A percentile compares a stretch with the other conserved stretches of the same genome.
phyloP scores from a whole-genome alignment of 2,888 invertebrate species.

The Pachliopta kotzebuea region DNA sequence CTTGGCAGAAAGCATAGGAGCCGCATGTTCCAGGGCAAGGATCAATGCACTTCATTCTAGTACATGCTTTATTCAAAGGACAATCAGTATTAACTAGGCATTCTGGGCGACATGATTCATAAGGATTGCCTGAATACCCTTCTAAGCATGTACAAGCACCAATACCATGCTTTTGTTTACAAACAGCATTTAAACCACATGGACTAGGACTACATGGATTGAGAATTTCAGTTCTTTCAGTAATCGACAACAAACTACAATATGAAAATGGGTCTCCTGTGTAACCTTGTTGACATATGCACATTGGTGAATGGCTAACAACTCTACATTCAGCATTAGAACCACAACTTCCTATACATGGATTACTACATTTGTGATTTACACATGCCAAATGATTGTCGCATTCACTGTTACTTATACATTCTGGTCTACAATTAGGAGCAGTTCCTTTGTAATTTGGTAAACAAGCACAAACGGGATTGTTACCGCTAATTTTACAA shows the following conservation, averaged over 20 bases:
- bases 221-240: slow-evolving; percentile 60
- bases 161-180: slow-evolving; percentile 81
- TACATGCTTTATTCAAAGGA: slow-evolving; percentile 85
- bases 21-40: slow-evolving; percentile 92
- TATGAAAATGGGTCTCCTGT: slow-evolving; percentile 89
- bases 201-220: slow-evolving; percentile 84
- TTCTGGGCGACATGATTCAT: slow-evolving; percentile 88
- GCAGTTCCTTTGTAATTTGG: slow-evolving; percentile 84
- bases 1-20: slow-evolving; percentile 85
- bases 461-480: slow-evolving; percentile 88
- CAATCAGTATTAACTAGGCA: slow-evolving; percentile 88
- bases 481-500: slow-evolving; percentile 84
- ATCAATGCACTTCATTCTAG: slow-evolving; percentile 86
- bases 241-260: slow-evolving; percentile 69
- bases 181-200: slow-evolving; percentile 83
- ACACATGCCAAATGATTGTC: slow-evolving; percentile 85
- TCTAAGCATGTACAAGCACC: slow-evolving; percentile 85
- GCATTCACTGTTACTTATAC: slow-evolving; percentile 89
- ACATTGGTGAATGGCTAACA: slow-evolving; percentile 87
- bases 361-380: slow-evolving; percentile 88
- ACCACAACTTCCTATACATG: slow-evolving; percentile 87
- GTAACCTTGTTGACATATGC: slow-evolving; percentile 84
- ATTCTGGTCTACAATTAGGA: slow-evolving; percentile 90
- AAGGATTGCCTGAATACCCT: slow-evolving; percentile 87
- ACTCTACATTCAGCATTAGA: slow-evolving; percentile 87